Evolutionary conservation across 2,888 invertebrate species (phyloP).

Genomic region (Luperina nickerlii): DNA sequence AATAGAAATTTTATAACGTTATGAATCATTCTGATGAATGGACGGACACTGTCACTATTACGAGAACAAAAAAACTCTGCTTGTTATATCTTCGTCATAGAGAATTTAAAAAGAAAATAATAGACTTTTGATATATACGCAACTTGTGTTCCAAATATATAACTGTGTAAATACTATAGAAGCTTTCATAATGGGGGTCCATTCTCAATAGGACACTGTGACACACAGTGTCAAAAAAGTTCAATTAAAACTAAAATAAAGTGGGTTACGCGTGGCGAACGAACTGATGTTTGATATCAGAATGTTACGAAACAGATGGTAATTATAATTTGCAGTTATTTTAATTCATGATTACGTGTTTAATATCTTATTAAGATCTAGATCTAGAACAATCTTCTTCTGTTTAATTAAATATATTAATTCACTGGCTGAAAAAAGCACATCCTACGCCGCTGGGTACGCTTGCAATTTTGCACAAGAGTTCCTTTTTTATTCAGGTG

Average conservation of each 20-base stretch:
- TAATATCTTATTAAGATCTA: not conserved
- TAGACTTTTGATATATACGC: slow-evolving; percentile 31
- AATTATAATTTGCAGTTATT: slow-evolving; percentile 2
- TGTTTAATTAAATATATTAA: not conserved
- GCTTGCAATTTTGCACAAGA: not conserved
- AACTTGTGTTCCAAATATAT: slow-evolving; percentile 53
- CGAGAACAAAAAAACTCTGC: not conserved
- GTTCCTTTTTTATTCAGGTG: not conserved
- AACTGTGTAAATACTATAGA: slow-evolving; percentile 46
- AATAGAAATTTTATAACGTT: not conserved
- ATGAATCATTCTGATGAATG: not conserved
- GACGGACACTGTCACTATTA: not conserved
- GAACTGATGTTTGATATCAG: slow-evolving; percentile 17
- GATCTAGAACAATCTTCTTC: not conserved
- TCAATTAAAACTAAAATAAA: slow-evolving; percentile 43
- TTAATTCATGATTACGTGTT: not conserved
- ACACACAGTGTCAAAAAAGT: slow-evolving; percentile 20
- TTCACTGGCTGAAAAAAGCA: not conserved
- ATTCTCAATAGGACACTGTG: slow-evolving; percentile 29
- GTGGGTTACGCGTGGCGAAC: slow-evolving; percentile 34
- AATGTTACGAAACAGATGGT: slow-evolving; percentile 29
- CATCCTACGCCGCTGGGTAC: not conserved
- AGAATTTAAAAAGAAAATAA: not conserved
- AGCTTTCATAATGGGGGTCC: slow-evolving; percentile 47
- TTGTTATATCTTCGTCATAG: not conserved